Percentiles rank a stretch among this genome's conserved stretches.
Conservation (phyloP, 2,888 invertebrate genomes). For the Melitaea athalia region DNA sequence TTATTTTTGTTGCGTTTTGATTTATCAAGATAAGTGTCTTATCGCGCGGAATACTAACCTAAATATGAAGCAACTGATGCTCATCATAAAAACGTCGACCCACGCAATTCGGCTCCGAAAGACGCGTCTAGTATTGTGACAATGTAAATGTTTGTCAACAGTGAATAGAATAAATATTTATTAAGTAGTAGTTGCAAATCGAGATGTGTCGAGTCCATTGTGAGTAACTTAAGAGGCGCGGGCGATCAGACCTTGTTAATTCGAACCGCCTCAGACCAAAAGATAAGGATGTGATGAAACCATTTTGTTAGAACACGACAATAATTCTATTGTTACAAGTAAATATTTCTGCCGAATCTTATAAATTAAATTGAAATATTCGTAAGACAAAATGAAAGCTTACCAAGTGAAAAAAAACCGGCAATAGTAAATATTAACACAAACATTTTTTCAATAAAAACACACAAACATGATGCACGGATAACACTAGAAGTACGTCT, state of each 20-base stretch:
- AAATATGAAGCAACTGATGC: conserved; percentile 69
- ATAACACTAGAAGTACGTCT: conserved; percentile 48
- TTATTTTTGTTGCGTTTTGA: conserved; percentile 26
- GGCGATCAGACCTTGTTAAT: conserved; percentile 53
- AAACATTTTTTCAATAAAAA: conserved; percentile 51
- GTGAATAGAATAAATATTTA: conserved; percentile 79
- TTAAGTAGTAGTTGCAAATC: conserved; percentile 58
- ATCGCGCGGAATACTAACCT: conserved; percentile 58
- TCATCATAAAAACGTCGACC: conserved; percentile 66
- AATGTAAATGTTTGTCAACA: conserved; percentile 80
- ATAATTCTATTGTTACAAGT: conserved; percentile 23
- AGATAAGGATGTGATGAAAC: conserved; percentile 58
- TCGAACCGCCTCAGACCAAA: conserved; percentile 55
- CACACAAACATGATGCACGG: conserved; percentile 42
- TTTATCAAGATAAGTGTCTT: conserved; percentile 36
- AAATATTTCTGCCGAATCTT: conserved; percentile 24
- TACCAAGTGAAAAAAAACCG: conserved; percentile 61
- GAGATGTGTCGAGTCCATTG: conserved; percentile 73
- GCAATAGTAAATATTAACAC: conserved; percentile 54
- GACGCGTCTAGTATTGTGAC: conserved; percentile 62
- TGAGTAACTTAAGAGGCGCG: conserved; percentile 52
- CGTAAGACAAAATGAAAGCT: conserved; percentile 41
- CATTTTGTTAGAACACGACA: conserved; percentile 38
- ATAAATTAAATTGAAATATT: conserved; percentile 25
- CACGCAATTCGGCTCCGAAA: conserved; percentile 67